Percentiles rank a stretch among this genome's conserved stretches.
These are phyloP conservation scores for Hesperia comma DNA, from an alignment of 2,888 invertebrate species.

Conservation along the genomic window DNA sequence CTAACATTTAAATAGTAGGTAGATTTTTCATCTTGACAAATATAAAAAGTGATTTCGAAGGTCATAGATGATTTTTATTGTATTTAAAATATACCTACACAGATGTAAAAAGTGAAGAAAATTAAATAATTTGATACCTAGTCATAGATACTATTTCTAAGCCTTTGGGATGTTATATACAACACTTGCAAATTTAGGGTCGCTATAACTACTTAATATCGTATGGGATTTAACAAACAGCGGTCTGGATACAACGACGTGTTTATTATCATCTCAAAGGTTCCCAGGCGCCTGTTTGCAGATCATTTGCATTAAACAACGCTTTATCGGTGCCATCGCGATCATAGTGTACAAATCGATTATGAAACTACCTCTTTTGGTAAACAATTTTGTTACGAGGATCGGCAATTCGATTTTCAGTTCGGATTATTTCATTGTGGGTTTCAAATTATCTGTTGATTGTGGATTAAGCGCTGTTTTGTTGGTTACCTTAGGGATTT, in stretches of 20 bases:
- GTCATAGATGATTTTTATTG: no score
- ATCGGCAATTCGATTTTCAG: constrained; percentile 20
- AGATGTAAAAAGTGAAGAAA: no score
- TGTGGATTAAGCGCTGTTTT: not conserved
- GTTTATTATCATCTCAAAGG: constrained; percentile 50
- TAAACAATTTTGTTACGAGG: constrained; percentile 25
- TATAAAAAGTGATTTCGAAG: no score
- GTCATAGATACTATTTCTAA: no score
- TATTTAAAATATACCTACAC: no score
- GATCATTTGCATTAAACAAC: constrained; percentile 53
- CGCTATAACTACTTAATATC: no score
- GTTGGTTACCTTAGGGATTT: not conserved
- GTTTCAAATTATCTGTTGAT: constrained; percentile 18
- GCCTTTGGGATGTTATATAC: no score
- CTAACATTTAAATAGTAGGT: no score
- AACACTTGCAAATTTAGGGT: no score
- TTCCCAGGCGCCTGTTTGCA: constrained; percentile 46
- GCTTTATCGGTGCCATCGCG: constrained; percentile 31
- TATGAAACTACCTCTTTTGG: constrained; percentile 6
- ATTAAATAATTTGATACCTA: no score
- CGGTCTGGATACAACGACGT: constrained; percentile 10
- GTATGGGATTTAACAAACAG: constrained; percentile 4
- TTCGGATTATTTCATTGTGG: constrained; percentile 15
- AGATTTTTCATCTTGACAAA: no score
- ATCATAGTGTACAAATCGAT: constrained; percentile 21